Base-by-base conservation (phyloP, 1,140 invertebrate species). In the Ericerus pela region DNA sequence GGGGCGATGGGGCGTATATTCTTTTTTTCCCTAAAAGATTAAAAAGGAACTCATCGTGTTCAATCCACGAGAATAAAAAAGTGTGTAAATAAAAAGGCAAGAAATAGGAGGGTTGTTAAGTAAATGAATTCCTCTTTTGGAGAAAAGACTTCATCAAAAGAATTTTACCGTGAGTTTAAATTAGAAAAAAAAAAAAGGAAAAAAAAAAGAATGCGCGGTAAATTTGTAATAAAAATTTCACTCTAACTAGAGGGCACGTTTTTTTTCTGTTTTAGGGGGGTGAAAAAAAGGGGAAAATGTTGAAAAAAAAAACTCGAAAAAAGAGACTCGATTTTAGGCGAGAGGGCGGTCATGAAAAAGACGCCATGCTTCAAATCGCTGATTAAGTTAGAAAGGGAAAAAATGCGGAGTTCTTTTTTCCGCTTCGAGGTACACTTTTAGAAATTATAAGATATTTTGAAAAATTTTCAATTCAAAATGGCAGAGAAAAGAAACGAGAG, bases 201-300 rank as follows among this genome's bases (percentile, higher is more conserved):
- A 22, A 47, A 24, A 47, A 14, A 24, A 5, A 24, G 41, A 24
- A 24, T 47, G 41, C 20, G 41, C 18, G 41, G 41, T 16, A 47
- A 47, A 47, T 47, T 47, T 47, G 41, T 24, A 22, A 47, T 47
- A 47, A 47, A 47, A 47, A 47, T 47, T 47, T 47, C 18, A 22
- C 12, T 4, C 10, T 47, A 4, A 47, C 41, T 22, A 10, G 12
- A 47, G 41, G 41, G 41, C 41, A 22, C 11, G 18, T 20, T 47
- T 22, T 41, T 41, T 47, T 33, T n/a, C n/a, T n/a, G 8, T n/a
- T 22, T 47, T 47, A 24, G 8, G 26, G 26, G 22, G 16, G 20
- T 14, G 20, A 14, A 47, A 47, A 41, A 41, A 18, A 18, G 37
- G 37, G 20, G 37, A 41, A 8, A 41, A 14, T 10, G 36, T 10